These are phyloP conservation scores for Mystacornis crossleyi DNA, from an alignment of 2,113 vertebrate species.

Conservation along the genomic window DNA sequence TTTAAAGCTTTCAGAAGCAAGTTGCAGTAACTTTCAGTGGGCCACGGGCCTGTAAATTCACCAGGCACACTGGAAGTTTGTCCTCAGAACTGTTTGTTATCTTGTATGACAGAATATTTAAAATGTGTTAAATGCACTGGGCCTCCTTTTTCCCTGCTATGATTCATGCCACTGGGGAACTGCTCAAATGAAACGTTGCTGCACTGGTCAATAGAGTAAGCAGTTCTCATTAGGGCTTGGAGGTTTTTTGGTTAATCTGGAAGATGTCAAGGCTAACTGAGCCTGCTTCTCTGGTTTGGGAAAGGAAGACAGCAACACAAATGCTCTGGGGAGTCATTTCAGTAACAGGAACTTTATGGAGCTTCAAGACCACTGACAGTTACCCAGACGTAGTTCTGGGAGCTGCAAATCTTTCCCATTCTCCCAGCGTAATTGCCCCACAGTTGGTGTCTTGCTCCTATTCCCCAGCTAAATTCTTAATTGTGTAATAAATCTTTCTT, in stretches of 20 bases:
- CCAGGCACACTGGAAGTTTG: not conserved
- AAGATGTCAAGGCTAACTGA: not conserved
- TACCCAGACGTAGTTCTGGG: not conserved
- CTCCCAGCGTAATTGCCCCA: fast-evolving
- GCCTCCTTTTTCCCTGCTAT: not conserved
- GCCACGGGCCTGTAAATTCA: not conserved
- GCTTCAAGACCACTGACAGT: not conserved
- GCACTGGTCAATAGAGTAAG: not conserved
- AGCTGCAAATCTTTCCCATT: not conserved
- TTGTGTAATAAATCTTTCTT: not conserved
- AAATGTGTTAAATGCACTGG: not conserved
- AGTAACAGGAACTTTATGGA: not conserved
- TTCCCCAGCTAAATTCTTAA: not conserved
- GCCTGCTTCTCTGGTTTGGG: not conserved
- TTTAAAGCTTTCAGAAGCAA: not conserved
- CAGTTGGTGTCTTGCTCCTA: not conserved
- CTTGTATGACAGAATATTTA: not conserved
- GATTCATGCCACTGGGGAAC: not conserved
- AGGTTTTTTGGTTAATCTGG: not conserved
- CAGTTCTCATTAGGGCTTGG: not conserved
- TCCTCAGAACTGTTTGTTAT: not conserved
- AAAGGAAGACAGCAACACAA: not conserved
- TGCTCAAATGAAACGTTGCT: not conserved
- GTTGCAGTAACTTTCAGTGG: not conserved
- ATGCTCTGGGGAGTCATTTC: not conserved